Evolutionary conservation across 2,888 invertebrate species (phyloP).

Genomic region (Eupithecia abbreviata): DNA sequence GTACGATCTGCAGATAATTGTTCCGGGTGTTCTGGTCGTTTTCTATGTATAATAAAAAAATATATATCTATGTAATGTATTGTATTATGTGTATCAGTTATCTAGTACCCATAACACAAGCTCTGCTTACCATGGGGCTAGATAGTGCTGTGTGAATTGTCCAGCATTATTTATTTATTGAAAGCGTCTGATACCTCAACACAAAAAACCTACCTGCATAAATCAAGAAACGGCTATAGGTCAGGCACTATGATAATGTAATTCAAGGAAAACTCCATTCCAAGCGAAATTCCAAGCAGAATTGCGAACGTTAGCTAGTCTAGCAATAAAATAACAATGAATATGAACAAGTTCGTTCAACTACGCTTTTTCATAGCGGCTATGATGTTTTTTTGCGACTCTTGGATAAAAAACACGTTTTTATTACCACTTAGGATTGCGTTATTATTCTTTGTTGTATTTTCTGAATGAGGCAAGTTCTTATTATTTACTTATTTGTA

Average conservation of each 20-base stretch:
- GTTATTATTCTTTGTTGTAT: constrained; percentile 6
- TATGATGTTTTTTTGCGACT: constrained; percentile 22
- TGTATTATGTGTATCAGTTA: too few species aligned
- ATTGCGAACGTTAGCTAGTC: constrained; percentile 10
- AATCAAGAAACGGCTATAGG: not conserved
- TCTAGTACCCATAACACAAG: too few species aligned
- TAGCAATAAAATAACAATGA: constrained; percentile 42
- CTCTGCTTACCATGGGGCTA: too few species aligned
- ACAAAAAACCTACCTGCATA: too few species aligned
- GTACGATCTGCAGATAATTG: too few species aligned
- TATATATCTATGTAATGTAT: too few species aligned
- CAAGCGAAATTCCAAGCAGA: constrained; percentile 2
- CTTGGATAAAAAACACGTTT: constrained; percentile 21
- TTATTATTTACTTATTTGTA: not conserved
- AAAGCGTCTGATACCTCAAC: too few species aligned
- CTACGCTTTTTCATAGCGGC: constrained; percentile 37
- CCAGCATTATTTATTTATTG: too few species aligned
- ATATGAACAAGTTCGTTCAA: constrained; percentile 40
- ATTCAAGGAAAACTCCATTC: not conserved
- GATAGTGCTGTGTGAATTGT: too few species aligned
- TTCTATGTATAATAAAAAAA: too few species aligned
- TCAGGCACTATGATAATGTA: not conserved
- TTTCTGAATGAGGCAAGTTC: not conserved
- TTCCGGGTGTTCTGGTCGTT: too few species aligned
- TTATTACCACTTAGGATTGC: constrained; percentile 17